Evolutionary conservation across 1,140 invertebrate genomes (phyloP).

Genomic region (Neocloeon triangulifer): DNA sequence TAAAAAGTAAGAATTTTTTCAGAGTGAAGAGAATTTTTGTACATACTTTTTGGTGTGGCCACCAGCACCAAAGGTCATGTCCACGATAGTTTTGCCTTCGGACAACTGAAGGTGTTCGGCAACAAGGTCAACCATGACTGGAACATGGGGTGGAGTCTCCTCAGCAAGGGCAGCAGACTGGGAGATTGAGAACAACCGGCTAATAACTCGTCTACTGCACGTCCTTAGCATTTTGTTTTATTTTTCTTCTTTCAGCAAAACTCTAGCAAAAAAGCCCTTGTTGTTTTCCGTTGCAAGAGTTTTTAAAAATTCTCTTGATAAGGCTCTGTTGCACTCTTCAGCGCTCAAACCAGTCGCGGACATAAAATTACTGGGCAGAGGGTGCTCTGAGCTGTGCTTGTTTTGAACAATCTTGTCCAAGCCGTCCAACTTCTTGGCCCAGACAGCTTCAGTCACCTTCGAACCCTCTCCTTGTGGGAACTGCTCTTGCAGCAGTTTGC

Average conservation of each 20-base stretch:
- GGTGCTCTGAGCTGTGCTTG: slow-evolving; percentile 39
- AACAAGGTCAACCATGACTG: slow-evolving; percentile 48
- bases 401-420: slow-evolving; percentile 45
- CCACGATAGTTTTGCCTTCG: slow-evolving; percentile 37
- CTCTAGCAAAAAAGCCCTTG: not conserved
- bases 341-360: slow-evolving; percentile 41
- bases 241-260: not conserved
- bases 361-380: slow-evolving; percentile 21
- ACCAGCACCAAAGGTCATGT: slow-evolving; percentile 88
- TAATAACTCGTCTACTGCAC: not conserved
- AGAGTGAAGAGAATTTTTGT: too few species aligned
- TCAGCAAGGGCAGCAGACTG: not conserved
- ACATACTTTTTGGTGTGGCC: slow-evolving; percentile 56
- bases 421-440: slow-evolving; percentile 37
- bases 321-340: slow-evolving; percentile 41
- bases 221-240: not conserved
- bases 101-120: slow-evolving; percentile 37
- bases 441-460: slow-evolving; percentile 26
- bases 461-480: slow-evolving; percentile 33
- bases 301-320: slow-evolving; percentile 45
- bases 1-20: too few species aligned
- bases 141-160: slow-evolving; percentile 24
- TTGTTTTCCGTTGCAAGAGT: slow-evolving; percentile 16
- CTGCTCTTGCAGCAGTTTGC: slow-evolving; percentile 36
- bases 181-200: not conserved